These are phyloP conservation scores for Zophobas atratus DNA, from an alignment of 1,140 invertebrate species.

Conservation along the genomic window DNA sequence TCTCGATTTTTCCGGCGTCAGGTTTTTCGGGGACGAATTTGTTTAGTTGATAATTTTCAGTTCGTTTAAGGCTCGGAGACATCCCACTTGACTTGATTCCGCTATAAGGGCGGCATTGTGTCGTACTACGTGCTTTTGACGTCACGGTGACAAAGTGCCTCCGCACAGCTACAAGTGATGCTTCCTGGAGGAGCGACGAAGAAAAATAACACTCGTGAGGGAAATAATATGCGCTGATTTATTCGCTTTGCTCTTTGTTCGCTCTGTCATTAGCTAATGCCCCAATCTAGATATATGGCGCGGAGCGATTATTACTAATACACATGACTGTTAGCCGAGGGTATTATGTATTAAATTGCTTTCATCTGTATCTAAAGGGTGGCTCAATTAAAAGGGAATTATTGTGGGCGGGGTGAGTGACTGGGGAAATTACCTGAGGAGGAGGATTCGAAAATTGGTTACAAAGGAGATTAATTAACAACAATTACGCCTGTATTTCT, in stretches of 20 bases:
- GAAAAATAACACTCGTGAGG: conserved; percentile 18
- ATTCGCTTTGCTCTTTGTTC: conserved; percentile 32
- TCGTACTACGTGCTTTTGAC: conserved; percentile 22
- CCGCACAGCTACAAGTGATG: conserved; percentile 34
- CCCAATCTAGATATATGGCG: conserved; percentile 30
- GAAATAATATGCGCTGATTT: conserved; percentile 27
- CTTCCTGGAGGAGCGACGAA: conserved; percentile 17
- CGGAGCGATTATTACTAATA: conserved; percentile 26
- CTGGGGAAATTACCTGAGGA: no score
- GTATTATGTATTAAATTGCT: background rate
- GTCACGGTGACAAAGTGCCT: conserved; percentile 35
- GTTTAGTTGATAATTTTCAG: conserved; percentile 16
- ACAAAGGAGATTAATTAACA: no score
- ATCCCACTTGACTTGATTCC: conserved; percentile 16
- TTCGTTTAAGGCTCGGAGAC: background rate
- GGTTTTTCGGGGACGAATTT: background rate
- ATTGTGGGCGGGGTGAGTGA: no score
- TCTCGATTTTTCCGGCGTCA: conserved; percentile 23
- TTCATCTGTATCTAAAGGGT: no score
- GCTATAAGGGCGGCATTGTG: conserved; percentile 22
- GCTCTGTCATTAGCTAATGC: conserved; percentile 31
- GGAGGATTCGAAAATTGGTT: no score
- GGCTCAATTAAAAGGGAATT: no score
- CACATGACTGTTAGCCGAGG: conserved; percentile 31
- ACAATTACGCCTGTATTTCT: no score